Evolutionary conservation across 2,113 vertebrate genomes (phyloP), one percentile per base, ranked within the genome.

Genomic region (Bothrops jararaca): DNA sequence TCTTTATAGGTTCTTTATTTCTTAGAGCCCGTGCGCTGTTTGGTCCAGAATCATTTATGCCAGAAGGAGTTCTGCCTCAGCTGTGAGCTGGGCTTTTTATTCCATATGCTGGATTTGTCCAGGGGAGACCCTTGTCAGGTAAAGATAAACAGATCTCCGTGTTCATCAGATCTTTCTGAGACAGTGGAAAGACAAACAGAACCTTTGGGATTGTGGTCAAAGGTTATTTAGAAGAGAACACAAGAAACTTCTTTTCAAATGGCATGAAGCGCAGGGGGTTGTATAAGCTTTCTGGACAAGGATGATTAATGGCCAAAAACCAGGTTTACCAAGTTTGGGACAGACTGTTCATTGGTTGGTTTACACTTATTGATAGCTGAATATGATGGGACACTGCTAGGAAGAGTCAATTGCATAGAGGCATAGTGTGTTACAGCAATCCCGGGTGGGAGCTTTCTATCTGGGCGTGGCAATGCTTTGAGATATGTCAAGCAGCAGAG

Each of bases 41-140:
- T 99, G n/a, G 98, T 99, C 26, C 99, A 99, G 97, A 99, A 99
- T 96, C 99, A 99, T 96, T 97, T 99, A 89, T 99, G 99, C 95
- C 99, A 99, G 97, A 99, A 99, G 96, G 99, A 99, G 95, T 99
- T 99, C 96, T 99, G 99, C 95, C 97, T 99, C 97, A 99, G 98
- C 87, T 99, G 99, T 13, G 99, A 99, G 95, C 97, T 99, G 3
- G 99, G 99, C 2, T 98, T 99, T 96, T 98, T 99, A 52, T 99
- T 99, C 97, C 99, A 99, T 94, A 99, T 99, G 99, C 93, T 99
- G 96, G 99, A 99, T 94, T 96, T 99, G 95, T 99, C 99, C 7
- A 96, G 99, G 92, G 99, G 99, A 91, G 99, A 99, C 93, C 99
- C 99, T 15, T 99, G 99, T 96, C 99, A 99, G 98, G 99, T 99